phyloP scores from a whole-genome alignment of 2,888 invertebrate species.

The Andrena chrysosceles region DNA sequence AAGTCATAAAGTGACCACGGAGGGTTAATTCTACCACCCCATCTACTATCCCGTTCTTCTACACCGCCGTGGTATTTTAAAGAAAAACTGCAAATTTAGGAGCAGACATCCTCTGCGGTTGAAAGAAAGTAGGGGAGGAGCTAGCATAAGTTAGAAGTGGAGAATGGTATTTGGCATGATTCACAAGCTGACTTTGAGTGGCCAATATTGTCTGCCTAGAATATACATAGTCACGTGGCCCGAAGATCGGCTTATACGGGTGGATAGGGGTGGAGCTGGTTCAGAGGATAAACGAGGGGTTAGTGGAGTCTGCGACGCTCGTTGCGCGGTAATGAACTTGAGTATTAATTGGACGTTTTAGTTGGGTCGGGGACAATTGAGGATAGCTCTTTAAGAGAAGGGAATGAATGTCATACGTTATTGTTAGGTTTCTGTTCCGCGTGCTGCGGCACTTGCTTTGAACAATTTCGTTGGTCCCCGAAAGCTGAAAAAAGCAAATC shows the following conservation, averaged over 20 bases:
- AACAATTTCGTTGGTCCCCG: not conserved
- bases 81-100: not conserved
- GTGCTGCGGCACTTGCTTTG: not conserved
- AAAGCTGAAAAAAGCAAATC: not conserved
- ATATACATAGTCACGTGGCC: slow-evolving; percentile 17
- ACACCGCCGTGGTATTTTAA: not conserved
- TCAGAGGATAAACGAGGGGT: slow-evolving; percentile 24
- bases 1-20: too few species aligned
- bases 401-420: slow-evolving; percentile 13
- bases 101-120: not conserved
- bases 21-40: not conserved
- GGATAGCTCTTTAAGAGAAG: slow-evolving; percentile 15
- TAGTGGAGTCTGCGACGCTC: slow-evolving; percentile 26
- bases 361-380: slow-evolving; percentile 12
- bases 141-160: not conserved
- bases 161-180: not conserved
- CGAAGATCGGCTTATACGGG: slow-evolving; percentile 26
- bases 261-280: slow-evolving; percentile 18
- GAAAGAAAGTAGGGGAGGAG: not conserved
- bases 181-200: slow-evolving; percentile 30
- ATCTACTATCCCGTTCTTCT: not conserved
- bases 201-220: slow-evolving; percentile 21
- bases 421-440: not conserved
- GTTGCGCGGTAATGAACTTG: slow-evolving; percentile 22
- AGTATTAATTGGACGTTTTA: slow-evolving; percentile 25